Base-by-base conservation (phyloP, 2,888 invertebrate species). In the Desoria tigrina region DNA sequence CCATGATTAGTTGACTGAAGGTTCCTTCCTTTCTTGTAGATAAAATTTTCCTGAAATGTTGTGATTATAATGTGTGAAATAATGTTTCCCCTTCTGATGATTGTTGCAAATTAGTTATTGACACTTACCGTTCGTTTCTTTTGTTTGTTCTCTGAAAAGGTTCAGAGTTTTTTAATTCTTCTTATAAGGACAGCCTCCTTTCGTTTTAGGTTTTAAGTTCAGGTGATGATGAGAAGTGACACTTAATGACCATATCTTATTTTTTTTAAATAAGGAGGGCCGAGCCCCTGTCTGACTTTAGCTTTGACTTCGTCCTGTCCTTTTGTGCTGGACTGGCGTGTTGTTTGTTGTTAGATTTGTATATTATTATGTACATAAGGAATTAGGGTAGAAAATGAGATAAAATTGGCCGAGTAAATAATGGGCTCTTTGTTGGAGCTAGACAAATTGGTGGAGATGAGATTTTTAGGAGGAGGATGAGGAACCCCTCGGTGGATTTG, bases 101-200 rank as follows among this genome's bases (percentile, higher is more conserved):
- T 55, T 55, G 26, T 6, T 4, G 28, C 55, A 55, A 55, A 55
- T 55, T 55, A 55, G 55, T 55, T 55, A 55, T 55, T 55, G 55
- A 55, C 55, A 55, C 32, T 55, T 55, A 55, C 55, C 55, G 55
- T 55, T 55, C n/a, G 6, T 28, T 28, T n/a, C 23, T 51, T 51
- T 51, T 49, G 21, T 49, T 49, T 9, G 49, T n/a, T n/a, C n/a
- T n/a, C n/a, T n/a, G n/a, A n/a, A n/a, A n/a, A n/a, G n/a, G n/a
- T n/a, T n/a, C n/a, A n/a, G n/a, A n/a, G n/a, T n/a, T n/a, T n/a
- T n/a, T n/a, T n/a, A n/a, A n/a, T n/a, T n/a, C n/a, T n/a, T n/a
- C n/a, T n/a, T n/a, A n/a, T n/a, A n/a, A n/a, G n/a, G n/a, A n/a
- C n/a, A n/a, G n/a, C n/a, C n/a, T n/a, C n/a, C n/a, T n/a, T n/a